These are phyloP conservation scores for Gopherus flavomarginatus DNA, from an alignment of 2,113 vertebrate genomes.

Conservation along the genomic window DNA sequence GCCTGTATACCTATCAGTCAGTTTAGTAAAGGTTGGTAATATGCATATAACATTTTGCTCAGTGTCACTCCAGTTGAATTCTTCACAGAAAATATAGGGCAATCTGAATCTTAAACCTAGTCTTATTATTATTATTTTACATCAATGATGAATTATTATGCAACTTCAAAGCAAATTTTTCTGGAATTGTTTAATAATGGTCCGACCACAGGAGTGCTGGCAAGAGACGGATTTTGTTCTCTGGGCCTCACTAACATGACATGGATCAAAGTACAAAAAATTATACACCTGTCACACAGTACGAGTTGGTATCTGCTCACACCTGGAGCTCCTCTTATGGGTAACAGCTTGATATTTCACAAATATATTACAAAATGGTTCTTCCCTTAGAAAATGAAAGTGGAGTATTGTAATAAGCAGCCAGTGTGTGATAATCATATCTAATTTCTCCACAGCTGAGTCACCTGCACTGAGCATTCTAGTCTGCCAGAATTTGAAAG, in stretches of 20 bases:
- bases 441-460: background rate
- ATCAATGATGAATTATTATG: background rate
- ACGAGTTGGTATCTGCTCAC: background rate
- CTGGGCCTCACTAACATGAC: background rate
- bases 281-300: background rate
- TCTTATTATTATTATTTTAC: background rate
- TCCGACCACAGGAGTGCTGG: background rate
- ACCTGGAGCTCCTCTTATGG: background rate
- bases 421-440: background rate
- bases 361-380: background rate
- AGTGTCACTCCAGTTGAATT: background rate
- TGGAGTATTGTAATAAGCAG: background rate
- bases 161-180: background rate
- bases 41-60: background rate
- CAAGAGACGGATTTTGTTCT: background rate
- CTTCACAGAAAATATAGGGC: background rate
- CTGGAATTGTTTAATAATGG: background rate
- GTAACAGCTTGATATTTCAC: background rate
- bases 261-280: background rate
- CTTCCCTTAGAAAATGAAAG: constrained; percentile 1
- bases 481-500: background rate
- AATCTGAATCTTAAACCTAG: background rate
- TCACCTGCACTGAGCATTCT: background rate
- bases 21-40: background rate
- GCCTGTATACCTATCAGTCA: background rate